Evolutionary conservation across 2,113 vertebrate species (phyloP).

Genomic region (Saimiri boliviensis): DNA sequence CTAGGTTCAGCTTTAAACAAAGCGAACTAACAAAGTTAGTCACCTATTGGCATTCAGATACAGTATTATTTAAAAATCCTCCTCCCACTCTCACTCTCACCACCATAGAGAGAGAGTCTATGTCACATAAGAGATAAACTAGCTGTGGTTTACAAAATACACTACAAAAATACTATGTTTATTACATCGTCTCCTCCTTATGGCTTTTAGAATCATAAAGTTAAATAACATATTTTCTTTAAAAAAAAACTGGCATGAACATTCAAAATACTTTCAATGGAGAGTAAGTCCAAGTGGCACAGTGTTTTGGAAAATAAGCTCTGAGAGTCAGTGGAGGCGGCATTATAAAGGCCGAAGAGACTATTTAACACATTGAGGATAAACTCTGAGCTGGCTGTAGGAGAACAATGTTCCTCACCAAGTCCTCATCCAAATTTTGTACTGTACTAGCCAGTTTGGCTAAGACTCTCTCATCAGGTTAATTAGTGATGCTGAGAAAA

Average conservation of each 20-base stretch:
- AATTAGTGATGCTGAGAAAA: conserved; percentile 48
- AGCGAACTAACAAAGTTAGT: conserved; percentile 58
- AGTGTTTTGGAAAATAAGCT: neutral
- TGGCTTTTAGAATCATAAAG: conserved; percentile 14
- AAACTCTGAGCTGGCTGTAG: neutral
- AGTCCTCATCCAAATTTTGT: neutral
- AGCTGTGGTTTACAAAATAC: conserved; percentile 28
- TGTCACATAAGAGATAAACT: neutral
- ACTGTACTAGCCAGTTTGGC: neutral
- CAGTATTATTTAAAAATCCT: conserved; percentile 60
- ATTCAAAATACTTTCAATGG: neutral
- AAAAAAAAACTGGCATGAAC: neutral
- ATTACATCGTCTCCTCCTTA: neutral
- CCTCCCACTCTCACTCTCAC: neutral
- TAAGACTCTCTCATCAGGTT: conserved; percentile 26
- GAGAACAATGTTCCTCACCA: conserved; percentile 4
- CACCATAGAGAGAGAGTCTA: conserved; percentile 14
- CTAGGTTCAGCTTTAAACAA: conserved; percentile 74
- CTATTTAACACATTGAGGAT: neutral
- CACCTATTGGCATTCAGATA: conserved; percentile 69
- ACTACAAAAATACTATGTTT: neutral
- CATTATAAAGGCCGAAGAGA: neutral
- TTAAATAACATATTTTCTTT: conserved; percentile 23
- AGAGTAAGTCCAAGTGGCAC: neutral
- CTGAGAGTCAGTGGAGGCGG: neutral